Conservation (phyloP, 2,113 vertebrate species). For the Zosterops hypoxanthus region DNA sequence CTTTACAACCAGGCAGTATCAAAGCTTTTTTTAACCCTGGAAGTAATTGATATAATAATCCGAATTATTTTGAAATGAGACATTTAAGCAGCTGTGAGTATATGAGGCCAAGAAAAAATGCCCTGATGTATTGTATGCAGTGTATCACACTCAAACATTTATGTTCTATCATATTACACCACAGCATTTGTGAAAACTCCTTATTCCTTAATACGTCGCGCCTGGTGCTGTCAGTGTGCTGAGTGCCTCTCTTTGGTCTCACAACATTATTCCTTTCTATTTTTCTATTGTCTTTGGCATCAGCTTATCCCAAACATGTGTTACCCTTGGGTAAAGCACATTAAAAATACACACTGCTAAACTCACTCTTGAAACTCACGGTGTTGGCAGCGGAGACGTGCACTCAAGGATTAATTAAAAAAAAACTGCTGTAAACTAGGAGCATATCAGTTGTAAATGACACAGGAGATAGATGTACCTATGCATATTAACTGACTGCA, state of each 20-base stretch:
- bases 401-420: background rate
- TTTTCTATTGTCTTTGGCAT: background rate
- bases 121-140: background rate
- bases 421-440: background rate
- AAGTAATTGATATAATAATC: background rate
- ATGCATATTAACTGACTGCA: background rate
- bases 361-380: background rate
- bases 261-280: background rate
- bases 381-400: background rate
- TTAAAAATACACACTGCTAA: background rate
- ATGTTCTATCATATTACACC: background rate
- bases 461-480: background rate
- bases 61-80: background rate
- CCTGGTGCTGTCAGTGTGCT: background rate
- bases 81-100: background rate
- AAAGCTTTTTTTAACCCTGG: background rate
- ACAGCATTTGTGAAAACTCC: background rate
- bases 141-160: background rate
- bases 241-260: background rate
- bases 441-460: background rate
- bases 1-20: background rate
- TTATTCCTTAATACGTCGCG: accelerated
- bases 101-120: background rate
- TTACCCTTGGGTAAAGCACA: background rate
- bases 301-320: background rate